Conservation (phyloP, 2,888 invertebrate genomes). For the Neria commutata region DNA sequence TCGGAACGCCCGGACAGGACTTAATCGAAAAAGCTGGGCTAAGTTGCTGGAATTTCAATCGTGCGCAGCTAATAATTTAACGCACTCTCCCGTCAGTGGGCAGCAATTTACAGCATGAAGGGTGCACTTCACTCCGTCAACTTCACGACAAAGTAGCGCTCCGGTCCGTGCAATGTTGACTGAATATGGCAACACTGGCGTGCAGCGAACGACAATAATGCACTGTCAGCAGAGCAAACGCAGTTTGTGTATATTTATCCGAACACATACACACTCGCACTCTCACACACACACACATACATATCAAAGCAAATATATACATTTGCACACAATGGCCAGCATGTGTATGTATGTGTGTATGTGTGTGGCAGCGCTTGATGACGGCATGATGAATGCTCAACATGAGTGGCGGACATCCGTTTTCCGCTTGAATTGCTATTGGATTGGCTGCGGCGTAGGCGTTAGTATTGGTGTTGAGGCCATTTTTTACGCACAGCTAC, state of each 20-base stretch:
- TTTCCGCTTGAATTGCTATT: too few species aligned
- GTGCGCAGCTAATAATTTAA: too few species aligned
- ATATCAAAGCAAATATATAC: not conserved
- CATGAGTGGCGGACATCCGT: constrained; percentile 42
- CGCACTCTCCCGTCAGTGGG: too few species aligned
- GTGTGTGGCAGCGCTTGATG: constrained; percentile 10
- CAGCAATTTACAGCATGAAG: too few species aligned
- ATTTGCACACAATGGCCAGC: not conserved
- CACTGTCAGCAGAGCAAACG: not conserved
- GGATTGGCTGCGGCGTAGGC: too few species aligned
- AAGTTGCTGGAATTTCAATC: too few species aligned
- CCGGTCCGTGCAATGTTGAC: too few species aligned
- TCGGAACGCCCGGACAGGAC: too few species aligned
- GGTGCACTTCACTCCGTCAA: too few species aligned
- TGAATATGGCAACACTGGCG: not conserved
- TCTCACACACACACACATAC: not conserved
- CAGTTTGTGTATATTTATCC: not conserved
- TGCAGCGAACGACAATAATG: not conserved
- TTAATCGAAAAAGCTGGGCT: too few species aligned
- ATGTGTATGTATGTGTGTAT: not conserved
- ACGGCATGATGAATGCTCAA: constrained; percentile 42
- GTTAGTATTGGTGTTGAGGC: constrained; percentile 29
- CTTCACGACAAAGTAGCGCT: too few species aligned
- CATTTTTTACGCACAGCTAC: constrained; percentile 6
- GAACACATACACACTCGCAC: not conserved